Base-by-base conservation (phyloP, 2,797 vertebrate species). In the Phoxinus dragarum region DNA sequence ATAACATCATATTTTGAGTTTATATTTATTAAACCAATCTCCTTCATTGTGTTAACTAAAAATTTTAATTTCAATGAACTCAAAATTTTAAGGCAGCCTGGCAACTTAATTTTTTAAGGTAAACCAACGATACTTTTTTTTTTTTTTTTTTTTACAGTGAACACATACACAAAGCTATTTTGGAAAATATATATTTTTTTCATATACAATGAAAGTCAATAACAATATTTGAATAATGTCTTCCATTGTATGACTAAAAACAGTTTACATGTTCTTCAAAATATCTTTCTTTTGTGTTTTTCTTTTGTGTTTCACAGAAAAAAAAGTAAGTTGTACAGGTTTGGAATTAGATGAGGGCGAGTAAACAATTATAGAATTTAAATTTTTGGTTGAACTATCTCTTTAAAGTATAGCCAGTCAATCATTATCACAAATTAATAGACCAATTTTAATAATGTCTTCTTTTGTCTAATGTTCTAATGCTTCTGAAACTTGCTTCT, bases 391-490 rank as follows among this genome's bases (percentile, higher is more conserved):
- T 27, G 6, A 40, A 44, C 16, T 27, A 64, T 79, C 76, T n/a
- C 21, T 36, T 47, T 21, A 78, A 66, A 44, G 17, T 47, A 49
- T 44, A 67, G 10, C 14, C 61, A 67, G 27, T 47, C 61, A 68
- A 80, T 80, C 19, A 36, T 56, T 56, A 56, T 44, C 27, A 66
- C 27, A 67, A 34, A 80, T 49, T 16, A 68, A 80, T n/a, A n/a
- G 23, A 47, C 61, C 61, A 19, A 23, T 36, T 56, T 21, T 14
- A 42, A 56, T 78, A 69, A 79, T 34, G 67, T 44, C 54, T 71
- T 47, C 9, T 31, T 59, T 79, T 71, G 54, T 61, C 19, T 71
- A 59, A 78, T 78, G 27, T 59, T 67, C 66, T 27, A 76, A 84
- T 56, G 38, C n/a, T 56, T 61, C 75, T 27, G 19, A 80, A 61